Conservation (phyloP, 2,888 invertebrate genomes). For the Enchytraeus crypticus region DNA sequence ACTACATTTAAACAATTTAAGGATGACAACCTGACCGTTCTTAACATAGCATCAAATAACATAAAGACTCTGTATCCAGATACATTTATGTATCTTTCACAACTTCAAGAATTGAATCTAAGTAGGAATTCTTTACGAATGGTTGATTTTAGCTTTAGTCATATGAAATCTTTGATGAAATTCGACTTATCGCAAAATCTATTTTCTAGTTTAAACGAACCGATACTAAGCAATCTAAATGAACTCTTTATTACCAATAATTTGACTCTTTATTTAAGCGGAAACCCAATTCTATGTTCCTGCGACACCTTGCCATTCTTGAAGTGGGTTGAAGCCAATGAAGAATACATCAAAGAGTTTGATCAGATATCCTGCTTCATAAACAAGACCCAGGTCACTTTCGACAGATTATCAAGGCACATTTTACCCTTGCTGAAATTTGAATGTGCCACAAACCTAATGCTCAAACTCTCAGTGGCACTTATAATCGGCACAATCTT, state of each 20-base stretch:
- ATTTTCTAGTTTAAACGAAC: neutral
- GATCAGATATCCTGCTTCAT: neutral
- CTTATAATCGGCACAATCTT: neutral
- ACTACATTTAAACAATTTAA: neutral
- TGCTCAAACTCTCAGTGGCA: neutral
- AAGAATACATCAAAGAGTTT: neutral
- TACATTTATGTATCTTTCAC: neutral
- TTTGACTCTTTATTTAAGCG: neutral
- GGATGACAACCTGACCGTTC: neutral
- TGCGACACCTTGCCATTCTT: neutral
- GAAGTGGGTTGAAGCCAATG: neutral
- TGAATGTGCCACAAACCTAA: neutral
- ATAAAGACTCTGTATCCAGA: neutral
- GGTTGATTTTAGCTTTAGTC: neutral
- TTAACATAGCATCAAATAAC: slow-evolving; percentile 1
- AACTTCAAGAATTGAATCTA: neutral
- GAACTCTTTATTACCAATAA: neutral
- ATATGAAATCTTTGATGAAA: neutral
- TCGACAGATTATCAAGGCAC: neutral
- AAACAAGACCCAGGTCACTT: neutral
- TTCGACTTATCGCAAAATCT: neutral
- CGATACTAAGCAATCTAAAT: neutral
- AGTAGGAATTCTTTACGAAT: neutral
- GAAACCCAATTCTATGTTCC: neutral
- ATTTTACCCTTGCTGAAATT: neutral